phyloP scores from a whole-genome alignment of 2,113 vertebrate species.

The Equus przewalskii region DNA sequence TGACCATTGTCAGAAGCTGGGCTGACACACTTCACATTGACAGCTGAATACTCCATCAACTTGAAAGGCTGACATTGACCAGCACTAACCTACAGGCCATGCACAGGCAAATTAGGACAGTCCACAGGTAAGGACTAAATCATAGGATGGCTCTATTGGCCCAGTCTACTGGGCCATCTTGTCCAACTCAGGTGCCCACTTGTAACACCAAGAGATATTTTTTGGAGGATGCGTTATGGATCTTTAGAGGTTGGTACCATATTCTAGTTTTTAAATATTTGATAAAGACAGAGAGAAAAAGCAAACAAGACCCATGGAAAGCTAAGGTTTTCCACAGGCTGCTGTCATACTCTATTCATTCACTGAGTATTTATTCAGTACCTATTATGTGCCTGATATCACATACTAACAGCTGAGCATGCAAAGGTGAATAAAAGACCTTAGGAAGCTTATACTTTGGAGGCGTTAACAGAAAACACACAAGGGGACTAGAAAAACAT shows the following conservation, averaged over 20 bases:
- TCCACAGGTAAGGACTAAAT: not conserved
- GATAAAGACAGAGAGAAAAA: not conserved
- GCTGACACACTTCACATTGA: no score
- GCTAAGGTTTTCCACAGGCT: no score
- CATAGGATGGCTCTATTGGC: fast-evolving
- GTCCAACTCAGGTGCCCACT: not conserved
- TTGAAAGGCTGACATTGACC: not conserved
- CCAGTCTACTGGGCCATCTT: not conserved
- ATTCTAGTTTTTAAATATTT: not conserved
- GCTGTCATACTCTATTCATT: no score
- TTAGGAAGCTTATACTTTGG: not conserved
- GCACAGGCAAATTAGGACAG: fast-evolving
- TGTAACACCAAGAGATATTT: not conserved
- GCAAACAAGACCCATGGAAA: not conserved
- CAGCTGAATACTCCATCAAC: no score
- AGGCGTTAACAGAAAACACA: not conserved
- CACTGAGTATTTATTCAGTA: not conserved
- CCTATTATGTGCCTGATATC: not conserved
- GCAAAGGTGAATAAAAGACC: no score
- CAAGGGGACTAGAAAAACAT: not conserved
- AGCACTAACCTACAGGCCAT: no score
- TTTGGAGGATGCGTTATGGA: no score
- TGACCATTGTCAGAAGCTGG: not conserved
- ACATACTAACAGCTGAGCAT: not conserved
- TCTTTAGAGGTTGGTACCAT: not conserved